Evolutionary conservation across 2,888 invertebrate genomes (phyloP), one percentile per base, ranked within the genome.

Genomic region (Drosophila quasianomalipes): DNA sequence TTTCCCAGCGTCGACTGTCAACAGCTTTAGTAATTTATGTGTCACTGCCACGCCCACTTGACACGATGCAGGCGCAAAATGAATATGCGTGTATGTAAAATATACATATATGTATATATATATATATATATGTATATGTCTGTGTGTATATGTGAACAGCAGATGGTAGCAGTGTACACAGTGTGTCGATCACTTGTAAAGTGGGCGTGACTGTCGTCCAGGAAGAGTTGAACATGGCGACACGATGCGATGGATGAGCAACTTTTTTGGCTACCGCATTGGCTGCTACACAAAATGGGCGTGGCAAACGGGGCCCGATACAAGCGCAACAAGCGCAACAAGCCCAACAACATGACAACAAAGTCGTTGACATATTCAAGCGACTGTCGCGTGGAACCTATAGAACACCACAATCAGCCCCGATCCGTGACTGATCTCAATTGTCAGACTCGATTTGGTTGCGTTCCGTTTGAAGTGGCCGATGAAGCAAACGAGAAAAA

Each of bases 211-310:
- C 85, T 54, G 55, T 60, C 58, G 70, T 61, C 69, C 89, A 75
- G 83, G 83, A 86, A 86, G 86, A 86, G 85, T 86, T 86, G 72
- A 84, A 84, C 70, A 79, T 79, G 82, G 71, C 77, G 63, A 75
- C 61, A 52, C 79, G 47, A 22, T 62, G 62, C 63, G 69, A 53
- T 71, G 89, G 72, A 69, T 90, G 90, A 79, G 55, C 72, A 59
- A 79, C 49, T 59, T 83, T 61, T 72, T 85, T 76, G 79, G 81
- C 81, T 74, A 77, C 79, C 83, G 81, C 75, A 90, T 90, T 89
- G 86, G 86, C 77, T 81, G 75, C 77, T 54, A 91, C 91, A 87
- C 83, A 74, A 73, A 82, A 82, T 59, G 76, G 87, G 87, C 87
- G 87, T 91, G 88, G 66, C 77, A 74, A 79, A 51, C 10, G 28